These are phyloP conservation scores for Scomber japonicus DNA, from an alignment of 2,113 vertebrate species.

Conservation along the genomic window DNA sequence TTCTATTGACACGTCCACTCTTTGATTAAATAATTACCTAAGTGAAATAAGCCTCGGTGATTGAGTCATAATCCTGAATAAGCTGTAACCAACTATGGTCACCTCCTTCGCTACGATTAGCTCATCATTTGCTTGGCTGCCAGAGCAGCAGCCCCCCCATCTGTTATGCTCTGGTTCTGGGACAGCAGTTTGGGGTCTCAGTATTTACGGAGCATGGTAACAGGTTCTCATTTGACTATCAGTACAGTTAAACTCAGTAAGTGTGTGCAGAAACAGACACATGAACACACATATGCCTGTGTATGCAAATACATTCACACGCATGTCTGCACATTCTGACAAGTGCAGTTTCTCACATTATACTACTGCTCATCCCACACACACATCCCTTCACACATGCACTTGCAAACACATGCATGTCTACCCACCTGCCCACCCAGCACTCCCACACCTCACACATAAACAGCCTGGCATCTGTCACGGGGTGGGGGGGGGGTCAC, in stretches of 20 bases:
- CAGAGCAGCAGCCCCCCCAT: conserved; percentile 49
- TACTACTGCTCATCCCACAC: conserved; percentile 32
- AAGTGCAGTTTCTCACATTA: conserved; percentile 63
- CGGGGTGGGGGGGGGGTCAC: conserved; percentile 24
- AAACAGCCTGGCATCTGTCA: conserved; percentile 84
- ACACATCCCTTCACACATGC: conserved; percentile 56
- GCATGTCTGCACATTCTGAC: conserved; percentile 67
- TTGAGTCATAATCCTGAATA: conserved; percentile 85
- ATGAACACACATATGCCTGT: conserved; percentile 42
- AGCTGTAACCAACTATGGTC: conserved; percentile 74
- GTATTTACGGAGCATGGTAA: conserved; percentile 37
- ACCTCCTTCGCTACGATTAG: conserved; percentile 65
- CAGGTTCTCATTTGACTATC: conserved; percentile 57
- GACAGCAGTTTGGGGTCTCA: conserved; percentile 53
- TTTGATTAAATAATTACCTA: conserved; percentile 86
- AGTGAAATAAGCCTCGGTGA: conserved; percentile 79
- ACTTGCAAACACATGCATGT: conserved; percentile 50
- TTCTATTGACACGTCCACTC: conserved; percentile 82
- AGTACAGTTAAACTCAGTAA: conserved; percentile 24
- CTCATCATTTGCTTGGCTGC: conserved; percentile 65
- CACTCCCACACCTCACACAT: conserved; percentile 70
- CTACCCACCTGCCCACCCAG: conserved; percentile 69
- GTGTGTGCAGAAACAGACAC: conserved; percentile 34
- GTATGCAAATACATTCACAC: conserved; percentile 69
- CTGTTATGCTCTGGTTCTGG: conserved; percentile 54